Base-by-base conservation (phyloP, 2,113 vertebrate genomes). In the Morone chrysops region DNA sequence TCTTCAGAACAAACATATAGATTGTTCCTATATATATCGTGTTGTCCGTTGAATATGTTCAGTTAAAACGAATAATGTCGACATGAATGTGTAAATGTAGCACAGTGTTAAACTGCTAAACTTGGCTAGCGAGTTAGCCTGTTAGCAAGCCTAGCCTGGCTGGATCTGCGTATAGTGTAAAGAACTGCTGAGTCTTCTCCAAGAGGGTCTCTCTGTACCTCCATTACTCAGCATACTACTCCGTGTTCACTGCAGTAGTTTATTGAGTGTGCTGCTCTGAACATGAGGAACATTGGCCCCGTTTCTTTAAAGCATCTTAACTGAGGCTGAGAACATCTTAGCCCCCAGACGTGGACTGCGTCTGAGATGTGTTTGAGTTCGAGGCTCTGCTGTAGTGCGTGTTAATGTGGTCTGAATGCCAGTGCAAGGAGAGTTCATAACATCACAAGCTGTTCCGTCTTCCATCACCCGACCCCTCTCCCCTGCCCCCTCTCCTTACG, bases 1-100 rank as follows among this genome's bases (percentile, higher is more conserved):
- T 54, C 0, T 22, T 66, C 1, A 22, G 0, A 60, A 5, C 9
- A 2, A 4, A 7, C 4, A 3, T 45, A 0, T 47, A 13, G 1
- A 5, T 5, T 14, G 8, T 0, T 20, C 31, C 2, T 31, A 13
- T 47, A 47, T 0, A 36, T 40, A 9, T 41, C 0, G 0, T 18
- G 22, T 10, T 51, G 0, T 87, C 25, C 41, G 4, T 54, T 0
- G 0, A 50, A 4, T 10, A 51, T 16, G 4, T 16, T n/a, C 1
- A 61, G 8, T 71, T 38, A 1, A 62, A 50, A 43, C 12, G 4
- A 0, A 14, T 4, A 12, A 45, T 9, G 10, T 25, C 0, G 40
- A 9, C n/a, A 17, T 20, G 8, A 20, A 65, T 36, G 14, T 66
- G 54, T 56, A 2, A 9, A 4, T 7, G 0, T 11, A 45, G 25